Evolutionary conservation across 2,888 invertebrate genomes (phyloP), one percentile per base, ranked within the genome.

Genomic region (Tuberolachnus salignus): DNA sequence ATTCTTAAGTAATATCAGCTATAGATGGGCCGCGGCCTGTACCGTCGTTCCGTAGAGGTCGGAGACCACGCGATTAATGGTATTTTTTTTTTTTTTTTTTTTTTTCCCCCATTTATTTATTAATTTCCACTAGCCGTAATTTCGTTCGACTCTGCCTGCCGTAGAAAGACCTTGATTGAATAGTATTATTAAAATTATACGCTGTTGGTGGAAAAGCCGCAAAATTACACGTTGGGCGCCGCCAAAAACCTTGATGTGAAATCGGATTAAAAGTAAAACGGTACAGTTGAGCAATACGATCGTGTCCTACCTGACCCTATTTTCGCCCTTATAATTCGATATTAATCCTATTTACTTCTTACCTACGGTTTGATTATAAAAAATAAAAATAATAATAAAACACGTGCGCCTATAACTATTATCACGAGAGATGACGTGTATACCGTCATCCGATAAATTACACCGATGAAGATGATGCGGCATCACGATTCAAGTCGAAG

Each of bases 121-220:
- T 46, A 26, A 44, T 23, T 55, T 16, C 16, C 21, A 34, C 55
- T 23, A 55, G n/a, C 19, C 42, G 21, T 34, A 34, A 34, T 34
- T 34, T 34, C 34, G 34, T 14, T 42, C 55, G 49, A 70, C 16
- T 55, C 69, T 66, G 44, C 23, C 49, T 13, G 21, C 4, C 13
- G 13, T 34, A 16, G 55, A 26, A 49, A 34, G 72, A 61, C 72
- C 72, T 72, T 72, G 61, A 42, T 42, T 11, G 72, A 16, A n/a
- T n/a, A n/a, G n/a, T 61, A 72, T 10, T 61, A 49, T 59, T 61
- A 14, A 63, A 63, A 73, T 73, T 61, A 63, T 51, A 51, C 49
- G n/a, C 44, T 53, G 73, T 23, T 72, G 42, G 63, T 53, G 73
- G 73, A 74, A 64, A 74, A 74, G 53, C 63, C 73, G 53, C 63